Base-by-base conservation (phyloP, 2,113 vertebrate genomes). In the Clarias magur region DNA sequence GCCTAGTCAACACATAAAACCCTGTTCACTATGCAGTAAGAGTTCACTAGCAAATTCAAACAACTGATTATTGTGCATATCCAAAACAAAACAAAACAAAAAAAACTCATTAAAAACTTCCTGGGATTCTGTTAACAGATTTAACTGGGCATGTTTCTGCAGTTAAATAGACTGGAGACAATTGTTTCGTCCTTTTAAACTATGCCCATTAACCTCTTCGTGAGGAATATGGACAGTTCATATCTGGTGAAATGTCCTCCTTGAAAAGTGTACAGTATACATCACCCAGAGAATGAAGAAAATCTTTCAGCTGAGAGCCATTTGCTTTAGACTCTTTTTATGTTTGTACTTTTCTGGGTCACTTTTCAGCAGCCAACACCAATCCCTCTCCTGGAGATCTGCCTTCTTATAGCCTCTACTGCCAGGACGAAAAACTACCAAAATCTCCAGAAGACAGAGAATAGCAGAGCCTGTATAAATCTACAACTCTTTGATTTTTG, bases 31-130 rank as follows among this genome's bases (percentile, higher is more conserved):
- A 87, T 87, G 67, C 86, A 59, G 59, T 6, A 21, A 72, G 60
- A 76, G 54, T 85, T 75, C 30, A 21, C 30, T 68, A 72, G 80
- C 82, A 88, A 87, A 88, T 80, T 73, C 67, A 42, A 83, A 72
- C 86, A 89, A 82, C 85, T 89, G 82, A 87, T 89, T 85, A 86
- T 86, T 68, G 70, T 78, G 84, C 88, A 83, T 89, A n/a, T 70
- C 89, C 84, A 88, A 90, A 86, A 42, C 48, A 48, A 48, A 48
- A 48, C 0, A 48, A 48, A 48, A 84, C 89, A 90, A 8, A 48
- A 48, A 48, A 84, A 90, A 57, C 82, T 90, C 48, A 90, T 90
- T 90, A 90, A 87, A 34, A 78, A 65, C 72, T 57, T 75, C 13
- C 85, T 86, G 85, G 80, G 54, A 75, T 85, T 87, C 70, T 81